Base-by-base conservation (phyloP, 2,113 vertebrate species). In the Phylloscopus trochiloides region DNA sequence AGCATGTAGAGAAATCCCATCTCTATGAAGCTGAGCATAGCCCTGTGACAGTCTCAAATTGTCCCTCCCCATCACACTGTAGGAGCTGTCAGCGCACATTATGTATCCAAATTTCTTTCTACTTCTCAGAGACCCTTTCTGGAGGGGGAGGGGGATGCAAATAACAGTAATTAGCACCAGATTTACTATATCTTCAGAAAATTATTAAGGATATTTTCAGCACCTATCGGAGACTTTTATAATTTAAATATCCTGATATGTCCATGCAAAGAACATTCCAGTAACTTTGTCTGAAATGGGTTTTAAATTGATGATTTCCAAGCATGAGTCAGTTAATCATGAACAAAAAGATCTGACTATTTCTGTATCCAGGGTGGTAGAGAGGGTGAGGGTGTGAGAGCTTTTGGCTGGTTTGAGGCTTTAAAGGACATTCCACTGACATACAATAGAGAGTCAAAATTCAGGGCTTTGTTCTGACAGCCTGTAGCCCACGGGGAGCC, bases 141-240 rank as follows among this genome's bases (percentile, higher is more conserved):
- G 57, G 24, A 93, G 75, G 72, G 88, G 82, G 65, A 76, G 86
- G 78, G 84, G 86, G 86, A 91, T 74, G 91, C 79, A 97, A 98
- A 96, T 96, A 97, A 96, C 84, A 90, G 79, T 86, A 97, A 97
- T 97, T 96, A 97, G 63, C 77, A 92, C 36, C 84, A 96, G 93
- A 94, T 92, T 96, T 93, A 78, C 79, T 72, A 63, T 96, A 95
- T 88, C 78, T 51, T 75, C 91, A 72, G 74, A 92, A 97, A 96
- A 95, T 58, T 26, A 91, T 95, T 94, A 93, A 90, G 91, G 87
- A 94, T 94, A 94, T 95, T 93, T 92, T 86, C 92, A 86, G 80
- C 86, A 87, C 74, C 94, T 96, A 78, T 61, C 86, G 72, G 86
- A 28, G 28, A 81, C 40, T 94, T 93, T 14, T 12, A 40, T 86